phyloP scores from a whole-genome alignment of 2,888 invertebrate species.

The Drosophila anomalipes region DNA sequence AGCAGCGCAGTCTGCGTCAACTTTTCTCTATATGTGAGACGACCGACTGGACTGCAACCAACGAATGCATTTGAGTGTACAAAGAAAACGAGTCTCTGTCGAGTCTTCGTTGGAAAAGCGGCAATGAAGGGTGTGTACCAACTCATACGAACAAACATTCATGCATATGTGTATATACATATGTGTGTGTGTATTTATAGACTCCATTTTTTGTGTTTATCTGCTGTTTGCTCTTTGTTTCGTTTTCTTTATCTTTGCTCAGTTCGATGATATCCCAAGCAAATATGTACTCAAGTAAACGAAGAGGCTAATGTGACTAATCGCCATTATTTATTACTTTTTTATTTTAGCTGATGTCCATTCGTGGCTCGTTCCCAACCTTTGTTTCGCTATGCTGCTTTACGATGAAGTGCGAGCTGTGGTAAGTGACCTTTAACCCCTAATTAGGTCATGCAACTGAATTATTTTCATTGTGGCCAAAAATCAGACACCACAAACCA shows the following conservation, averaged over 20 bases:
- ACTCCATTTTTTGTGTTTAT: conserved; percentile 43
- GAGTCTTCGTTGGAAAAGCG: conserved; percentile 47
- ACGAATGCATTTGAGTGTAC: conserved; percentile 63
- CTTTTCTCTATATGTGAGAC: conserved; percentile 65
- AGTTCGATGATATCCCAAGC: conserved; percentile 19
- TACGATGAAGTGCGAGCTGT: conserved; percentile 21
- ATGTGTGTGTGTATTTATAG: conserved; percentile 47
- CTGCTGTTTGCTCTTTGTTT: conserved; percentile 33
- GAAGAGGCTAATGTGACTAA: conserved; percentile 24
- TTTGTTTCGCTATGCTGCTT: conserved; percentile 7
- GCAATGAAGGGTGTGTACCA: conserved; percentile 66
- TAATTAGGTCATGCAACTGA: conserved; percentile 37
- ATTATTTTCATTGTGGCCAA: neutral
- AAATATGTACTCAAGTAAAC: conserved; percentile 13
- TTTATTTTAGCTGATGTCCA: conserved; percentile 23
- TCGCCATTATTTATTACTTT: conserved; percentile 8
- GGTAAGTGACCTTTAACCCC: conserved; percentile 53
- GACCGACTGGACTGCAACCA: conserved; percentile 43
- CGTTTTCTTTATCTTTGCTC: conserved; percentile 26
- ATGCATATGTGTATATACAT: neutral
- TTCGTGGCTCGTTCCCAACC: conserved; percentile 2
- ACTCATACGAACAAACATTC: conserved; percentile 14
- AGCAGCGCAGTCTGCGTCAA: conserved; percentile 57
- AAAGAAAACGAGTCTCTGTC: conserved; percentile 75
- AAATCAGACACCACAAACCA: neutral